Conservation (phyloP, 2,888 invertebrate genomes). For the Thumatha senex region DNA sequence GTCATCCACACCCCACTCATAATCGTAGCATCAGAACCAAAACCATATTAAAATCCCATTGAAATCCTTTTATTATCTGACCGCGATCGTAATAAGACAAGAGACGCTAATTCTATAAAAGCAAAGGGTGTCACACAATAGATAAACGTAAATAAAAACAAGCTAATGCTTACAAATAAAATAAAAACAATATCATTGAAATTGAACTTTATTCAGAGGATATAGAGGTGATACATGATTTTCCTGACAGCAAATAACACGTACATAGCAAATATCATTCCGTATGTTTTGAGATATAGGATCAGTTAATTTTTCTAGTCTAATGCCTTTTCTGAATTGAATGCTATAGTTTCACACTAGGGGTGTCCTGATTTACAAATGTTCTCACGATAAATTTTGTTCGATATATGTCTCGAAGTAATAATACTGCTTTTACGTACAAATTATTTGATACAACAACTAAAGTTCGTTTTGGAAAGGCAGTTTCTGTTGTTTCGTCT, state of each 20-base stretch:
- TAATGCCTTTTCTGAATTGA: slow-evolving; percentile 70
- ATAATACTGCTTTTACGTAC: no score
- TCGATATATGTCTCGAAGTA: neutral
- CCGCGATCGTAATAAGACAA: slow-evolving; percentile 72
- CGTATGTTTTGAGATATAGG: slow-evolving; percentile 63
- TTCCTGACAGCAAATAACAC: slow-evolving; percentile 11
- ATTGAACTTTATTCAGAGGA: slow-evolving; percentile 36
- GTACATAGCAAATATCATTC: slow-evolving; percentile 47
- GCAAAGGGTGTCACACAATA: slow-evolving; percentile 72
- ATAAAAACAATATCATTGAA: slow-evolving; percentile 18
- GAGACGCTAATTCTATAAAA: slow-evolving; percentile 64
- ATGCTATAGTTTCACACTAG: slow-evolving; percentile 55
- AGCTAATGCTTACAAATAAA: slow-evolving; percentile 16
- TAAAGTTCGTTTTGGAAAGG: neutral
- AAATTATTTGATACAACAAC: neutral
- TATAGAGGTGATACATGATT: slow-evolving; percentile 21
- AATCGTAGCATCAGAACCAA: slow-evolving; percentile 39
- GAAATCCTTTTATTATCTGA: slow-evolving; percentile 65
- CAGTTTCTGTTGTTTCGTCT: neutral
- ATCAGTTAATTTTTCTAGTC: slow-evolving; percentile 77
- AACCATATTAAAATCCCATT: slow-evolving; percentile 66
- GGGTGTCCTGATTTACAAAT: slow-evolving; percentile 40
- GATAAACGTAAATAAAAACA: slow-evolving; percentile 52
- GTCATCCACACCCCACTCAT: slow-evolving; percentile 18
- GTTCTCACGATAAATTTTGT: slow-evolving; percentile 55